Evolutionary conservation across 2,113 vertebrate species (phyloP).

Genomic region (Perca fluviatilis): DNA sequence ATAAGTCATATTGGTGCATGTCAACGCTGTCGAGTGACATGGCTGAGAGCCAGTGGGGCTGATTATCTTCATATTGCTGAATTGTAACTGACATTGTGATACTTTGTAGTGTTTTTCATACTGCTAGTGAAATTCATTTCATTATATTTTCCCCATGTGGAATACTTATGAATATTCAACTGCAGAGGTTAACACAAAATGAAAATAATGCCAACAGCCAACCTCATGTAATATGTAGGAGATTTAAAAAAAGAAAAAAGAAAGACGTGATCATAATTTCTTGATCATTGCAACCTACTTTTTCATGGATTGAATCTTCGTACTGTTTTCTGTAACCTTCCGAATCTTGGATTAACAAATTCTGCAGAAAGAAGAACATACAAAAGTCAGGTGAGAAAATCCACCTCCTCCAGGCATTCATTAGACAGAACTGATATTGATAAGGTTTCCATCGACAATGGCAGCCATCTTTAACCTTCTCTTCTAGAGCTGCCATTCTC

Average conservation of each 20-base stretch:
- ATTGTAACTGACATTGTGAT: neutral
- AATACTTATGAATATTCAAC: conserved; percentile 49
- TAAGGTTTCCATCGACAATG: neutral
- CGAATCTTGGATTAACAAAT: conserved; percentile 97
- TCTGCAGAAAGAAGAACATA: conserved; percentile 81
- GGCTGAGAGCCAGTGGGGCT: neutral
- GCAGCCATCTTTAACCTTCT: conserved; percentile 88
- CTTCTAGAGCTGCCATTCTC: conserved; percentile 96
- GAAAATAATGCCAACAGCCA: conserved; percentile 10
- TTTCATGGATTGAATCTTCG: conserved; percentile 98
- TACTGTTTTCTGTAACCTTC: conserved; percentile 97
- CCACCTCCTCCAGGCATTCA: neutral
- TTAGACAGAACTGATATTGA: neutral
- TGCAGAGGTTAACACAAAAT: conserved; percentile 38
- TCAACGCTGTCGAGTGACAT: neutral
- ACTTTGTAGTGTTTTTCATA: neutral
- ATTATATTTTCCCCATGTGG: neutral
- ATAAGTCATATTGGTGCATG: neutral
- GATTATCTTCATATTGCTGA: neutral
- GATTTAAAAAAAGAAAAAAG: neutral
- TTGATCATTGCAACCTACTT: conserved; percentile 83
- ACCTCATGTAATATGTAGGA: conserved; percentile 25
- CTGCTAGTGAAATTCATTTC: conserved; percentile 7
- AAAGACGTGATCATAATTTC: neutral
- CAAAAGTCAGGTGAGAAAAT: neutral